phyloP scores from a whole-genome alignment of 2,888 invertebrate genomes.

The Leucozona laternaria region DNA sequence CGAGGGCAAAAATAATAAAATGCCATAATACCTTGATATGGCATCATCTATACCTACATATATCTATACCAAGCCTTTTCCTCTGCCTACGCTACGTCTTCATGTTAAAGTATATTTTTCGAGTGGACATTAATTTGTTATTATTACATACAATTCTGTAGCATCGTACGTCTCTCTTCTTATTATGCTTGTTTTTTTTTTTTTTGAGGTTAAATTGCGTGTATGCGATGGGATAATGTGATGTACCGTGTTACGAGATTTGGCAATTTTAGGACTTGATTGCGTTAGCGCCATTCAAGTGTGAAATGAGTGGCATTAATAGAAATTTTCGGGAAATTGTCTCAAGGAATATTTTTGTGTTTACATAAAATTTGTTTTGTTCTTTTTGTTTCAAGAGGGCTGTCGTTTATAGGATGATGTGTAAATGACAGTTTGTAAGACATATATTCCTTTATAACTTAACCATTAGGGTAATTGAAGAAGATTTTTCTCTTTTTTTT shows the following conservation, averaged over 20 bases:
- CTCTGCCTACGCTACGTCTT: constrained; percentile 4
- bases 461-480: constrained; percentile 31
- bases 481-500: neutral
- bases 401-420: constrained; percentile 19
- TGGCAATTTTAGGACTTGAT: constrained; percentile 39
- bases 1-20: constrained; percentile 11
- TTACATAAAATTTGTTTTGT: neutral
- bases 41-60: neutral
- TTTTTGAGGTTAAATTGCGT: constrained; percentile 57
- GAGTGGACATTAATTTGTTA: constrained; percentile 71
- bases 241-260: constrained; percentile 44
- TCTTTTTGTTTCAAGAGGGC: constrained; percentile 1
- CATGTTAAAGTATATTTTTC: constrained; percentile 40
- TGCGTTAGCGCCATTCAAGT: constrained; percentile 42
- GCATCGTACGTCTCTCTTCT: constrained; percentile 5
- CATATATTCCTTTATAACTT: neutral
- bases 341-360: neutral
- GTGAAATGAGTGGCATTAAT: constrained; percentile 34
- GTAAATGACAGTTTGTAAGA: constrained; percentile 11
- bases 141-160: constrained; percentile 45
- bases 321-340: constrained; percentile 15
- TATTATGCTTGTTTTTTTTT: neutral
- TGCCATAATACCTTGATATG: constrained; percentile 34
- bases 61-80: neutral
- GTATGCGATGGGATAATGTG: constrained; percentile 60